Conservation (phyloP, 1,140 invertebrate genomes). For the Scaptomyza graminum region DNA sequence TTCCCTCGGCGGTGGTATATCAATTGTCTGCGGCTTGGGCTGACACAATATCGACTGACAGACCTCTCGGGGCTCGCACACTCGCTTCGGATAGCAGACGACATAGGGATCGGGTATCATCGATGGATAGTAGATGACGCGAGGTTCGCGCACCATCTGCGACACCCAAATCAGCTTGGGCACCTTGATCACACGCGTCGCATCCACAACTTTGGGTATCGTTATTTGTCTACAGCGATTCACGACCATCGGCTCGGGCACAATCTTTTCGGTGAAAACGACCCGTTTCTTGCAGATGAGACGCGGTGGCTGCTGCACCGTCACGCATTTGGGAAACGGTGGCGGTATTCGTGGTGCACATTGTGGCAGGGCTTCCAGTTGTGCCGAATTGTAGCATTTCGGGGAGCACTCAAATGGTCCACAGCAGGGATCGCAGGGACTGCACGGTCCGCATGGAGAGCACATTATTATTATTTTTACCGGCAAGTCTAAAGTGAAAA, state of each 20-base stretch:
- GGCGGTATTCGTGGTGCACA: constrained; percentile 60
- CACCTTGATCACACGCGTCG: constrained; percentile 57
- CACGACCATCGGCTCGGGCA: constrained; percentile 66
- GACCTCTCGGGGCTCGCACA: constrained; percentile 62
- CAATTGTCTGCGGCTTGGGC: constrained; percentile 64
- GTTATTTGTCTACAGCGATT: constrained; percentile 60
- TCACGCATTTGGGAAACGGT: constrained; percentile 59
- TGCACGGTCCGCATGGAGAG: constrained; percentile 9
- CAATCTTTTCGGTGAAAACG: constrained; percentile 59
- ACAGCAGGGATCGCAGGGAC: constrained; percentile 12
- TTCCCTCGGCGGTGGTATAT: constrained; percentile 64
- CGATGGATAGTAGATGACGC: constrained; percentile 63
- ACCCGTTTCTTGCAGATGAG: constrained; percentile 64
- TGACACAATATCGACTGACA: constrained; percentile 68
- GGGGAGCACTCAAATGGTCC: constrained; percentile 50
- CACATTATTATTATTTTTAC: constrained; percentile 1
- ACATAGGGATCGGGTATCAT: constrained; percentile 69
- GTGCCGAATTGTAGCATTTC: constrained; percentile 55
- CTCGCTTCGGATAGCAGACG: constrained; percentile 65
- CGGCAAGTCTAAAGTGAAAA: background rate
- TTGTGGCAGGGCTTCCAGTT: constrained; percentile 62
- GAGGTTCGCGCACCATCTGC: constrained; percentile 62
- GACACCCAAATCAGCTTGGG: constrained; percentile 63
- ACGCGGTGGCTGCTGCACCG: constrained; percentile 65
- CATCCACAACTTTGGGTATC: constrained; percentile 64